Evolutionary conservation across 2,113 vertebrate species (phyloP), one percentile per base, ranked within the genome.

Genomic region (Pampusana beccarii): DNA sequence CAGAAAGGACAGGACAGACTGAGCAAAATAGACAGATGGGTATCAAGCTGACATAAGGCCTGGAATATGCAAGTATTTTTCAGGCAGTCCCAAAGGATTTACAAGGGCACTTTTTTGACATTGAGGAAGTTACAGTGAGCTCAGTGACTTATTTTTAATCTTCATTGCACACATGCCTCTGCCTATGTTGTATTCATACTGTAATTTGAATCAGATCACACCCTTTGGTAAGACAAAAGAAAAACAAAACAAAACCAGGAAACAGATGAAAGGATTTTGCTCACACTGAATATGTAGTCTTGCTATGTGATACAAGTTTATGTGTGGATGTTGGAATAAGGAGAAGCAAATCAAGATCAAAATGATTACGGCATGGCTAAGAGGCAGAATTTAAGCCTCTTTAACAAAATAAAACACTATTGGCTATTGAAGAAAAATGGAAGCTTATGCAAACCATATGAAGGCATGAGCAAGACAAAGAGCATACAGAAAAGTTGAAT

Each of bases 91-190:
- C 66, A 51, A 56, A 83, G 82, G 88, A 94, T 92, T 97, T 95
- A 88, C n/a, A 44, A 5, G 60, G 56, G 61, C 48, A 91, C 18
- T 72, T 70, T 94, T 88, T 94, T 95, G 92, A 91, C 91, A 96
- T 77, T 94, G 92, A 94, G 56, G 34, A 95, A 90, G 82, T 70
- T 80, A 77, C 34, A 85, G 65, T 69, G 57, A 94, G 28, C 26
- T 82, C 80, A 91, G 65, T 84, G 57, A 84, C 72, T 94, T 96
- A 91, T 88, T 93, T 93, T 89, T 92, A 86, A 71, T 90, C 81
- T 95, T 92, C 4, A 5, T 74, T 90, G 50, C 64, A 83, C 66
- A 51, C 34, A 92, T 80, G 48, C 20, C 24, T 93, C 60, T 87
- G 56, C 42, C 46, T 87, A n/a, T 73, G 54, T 51, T 6, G 1